Base-by-base conservation (phyloP, 2,113 vertebrate genomes). In the Erinaceus europaeus region DNA sequence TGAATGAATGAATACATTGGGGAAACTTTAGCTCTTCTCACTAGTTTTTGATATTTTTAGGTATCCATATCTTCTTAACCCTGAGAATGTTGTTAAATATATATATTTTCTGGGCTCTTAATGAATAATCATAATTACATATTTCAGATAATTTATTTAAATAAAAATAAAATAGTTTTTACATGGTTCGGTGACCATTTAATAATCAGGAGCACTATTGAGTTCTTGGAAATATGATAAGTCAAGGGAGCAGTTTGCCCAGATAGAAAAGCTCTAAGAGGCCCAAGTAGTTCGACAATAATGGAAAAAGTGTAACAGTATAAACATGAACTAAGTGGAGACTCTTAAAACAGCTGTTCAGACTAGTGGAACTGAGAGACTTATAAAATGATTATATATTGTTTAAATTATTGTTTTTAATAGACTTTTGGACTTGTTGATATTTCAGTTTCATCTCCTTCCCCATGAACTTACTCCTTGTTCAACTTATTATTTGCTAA, bases 141-240 rank as follows among this genome's bases (percentile, higher is more conserved):
- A 32, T 79, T 83, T 76, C 23, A 12, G 38, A 27, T 9, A 29
- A 55, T 77, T 78, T 53, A 17, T 72, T 29, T 40, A 87, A 79
- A 78, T 84, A 71, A 88, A 88, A 53, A 80, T n/a, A 86, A 78
- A n/a, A n/a, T 92, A 20, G 85, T 94, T 92, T 32, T 84, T 11
- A 57, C 32, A 84, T 85, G 59, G 27, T 21, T 59, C 82, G 21
- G 0, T 86, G 79, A 36, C 20, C 10, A 65, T 50, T 77, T 12
- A 44, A 84, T 53, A 85, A 87, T 72, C 84, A 0, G 0, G 25
- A 79, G n/a, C 25, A 79, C 87, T 81, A 75, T 0, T 34, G 34
- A 8, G 4, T 90, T 95, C 17, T 61, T 96, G 88, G 90, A 95
- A 95, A 90, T 88, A 62, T 82, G 34, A 42, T 80, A 59, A 79